Percentiles rank a stretch among this genome's conserved stretches.
These are phyloP conservation scores for Gulo gulo DNA, from an alignment of 2,113 vertebrate species.

Conservation along the genomic window DNA sequence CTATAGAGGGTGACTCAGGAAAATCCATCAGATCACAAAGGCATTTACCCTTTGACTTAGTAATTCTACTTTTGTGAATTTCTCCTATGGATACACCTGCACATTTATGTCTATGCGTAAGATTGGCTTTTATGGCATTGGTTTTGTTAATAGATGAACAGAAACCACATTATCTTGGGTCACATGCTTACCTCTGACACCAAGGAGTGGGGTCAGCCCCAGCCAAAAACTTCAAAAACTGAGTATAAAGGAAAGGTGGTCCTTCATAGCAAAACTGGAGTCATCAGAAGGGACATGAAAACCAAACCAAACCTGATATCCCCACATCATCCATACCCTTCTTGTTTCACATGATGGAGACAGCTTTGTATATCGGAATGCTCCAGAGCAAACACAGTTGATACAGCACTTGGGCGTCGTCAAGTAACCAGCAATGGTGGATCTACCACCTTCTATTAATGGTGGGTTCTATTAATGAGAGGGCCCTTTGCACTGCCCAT, in stretches of 20 bases:
- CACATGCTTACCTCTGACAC: neutral
- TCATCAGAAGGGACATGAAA: neutral
- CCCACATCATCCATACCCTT: neutral
- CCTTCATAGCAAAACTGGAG: neutral
- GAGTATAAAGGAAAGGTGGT: neutral
- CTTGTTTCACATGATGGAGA: neutral
- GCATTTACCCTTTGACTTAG: neutral
- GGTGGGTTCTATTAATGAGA: neutral
- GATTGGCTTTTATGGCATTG: neutral
- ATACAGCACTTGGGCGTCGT: neutral
- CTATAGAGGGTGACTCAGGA: neutral
- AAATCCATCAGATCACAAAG: neutral
- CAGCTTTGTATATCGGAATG: neutral
- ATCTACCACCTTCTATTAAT: neutral
- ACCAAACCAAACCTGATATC: neutral
- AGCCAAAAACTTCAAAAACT: neutral
- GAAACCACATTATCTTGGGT: neutral
- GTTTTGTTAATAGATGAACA: neutral
- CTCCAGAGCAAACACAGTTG: neutral
- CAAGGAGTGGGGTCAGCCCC: neutral
- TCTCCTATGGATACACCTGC: neutral
- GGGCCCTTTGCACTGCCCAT: neutral
- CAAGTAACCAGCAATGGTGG: neutral
- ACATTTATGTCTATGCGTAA: neutral
- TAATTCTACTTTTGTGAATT: neutral